phyloP scores from a whole-genome alignment of 2,888 invertebrate species.

The Labia minor region DNA sequence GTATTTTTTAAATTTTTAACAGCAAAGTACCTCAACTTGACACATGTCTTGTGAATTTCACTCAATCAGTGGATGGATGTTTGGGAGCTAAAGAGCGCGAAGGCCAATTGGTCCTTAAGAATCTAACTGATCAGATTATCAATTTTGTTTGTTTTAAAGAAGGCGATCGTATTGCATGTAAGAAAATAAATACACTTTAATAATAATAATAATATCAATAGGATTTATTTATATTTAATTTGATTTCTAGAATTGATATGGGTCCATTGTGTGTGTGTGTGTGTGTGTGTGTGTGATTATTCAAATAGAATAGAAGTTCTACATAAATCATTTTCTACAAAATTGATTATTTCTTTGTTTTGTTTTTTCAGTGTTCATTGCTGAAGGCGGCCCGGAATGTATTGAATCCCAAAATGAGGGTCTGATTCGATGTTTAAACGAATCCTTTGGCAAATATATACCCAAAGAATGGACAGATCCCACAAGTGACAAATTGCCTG shows the following conservation, averaged over 20 bases:
- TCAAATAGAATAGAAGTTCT: slow-evolving; percentile 3
- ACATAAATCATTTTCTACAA: no score
- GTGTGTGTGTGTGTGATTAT: no score
- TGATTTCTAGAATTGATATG: background rate
- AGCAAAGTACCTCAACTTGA: slow-evolving; percentile 48
- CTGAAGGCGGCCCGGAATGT: slow-evolving; percentile 71
- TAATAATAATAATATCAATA: background rate
- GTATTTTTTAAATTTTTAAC: slow-evolving; percentile 31
- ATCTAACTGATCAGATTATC: slow-evolving; percentile 56
- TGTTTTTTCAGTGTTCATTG: slow-evolving; percentile 55
- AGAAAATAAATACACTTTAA: slow-evolving; percentile 35
- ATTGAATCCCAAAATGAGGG: slow-evolving; percentile 47
- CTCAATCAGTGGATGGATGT: slow-evolving; percentile 49
- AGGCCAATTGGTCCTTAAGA: slow-evolving; percentile 49
- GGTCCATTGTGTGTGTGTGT: no score
- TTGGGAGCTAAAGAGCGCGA: slow-evolving; percentile 50
- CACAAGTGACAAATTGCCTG: slow-evolving; percentile 38
- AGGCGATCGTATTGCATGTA: slow-evolving; percentile 70
- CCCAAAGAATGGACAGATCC: slow-evolving; percentile 32
- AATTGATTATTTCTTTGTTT: slow-evolving; percentile 3
- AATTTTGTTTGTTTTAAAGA: slow-evolving; percentile 69
- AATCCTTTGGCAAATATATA: slow-evolving; percentile 44
- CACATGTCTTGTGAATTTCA: slow-evolving; percentile 49
- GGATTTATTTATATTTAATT: no score
- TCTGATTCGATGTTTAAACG: slow-evolving; percentile 53